Evolutionary conservation across 2,113 vertebrate species (phyloP).

Genomic region (Megaceryle maxima): DNA sequence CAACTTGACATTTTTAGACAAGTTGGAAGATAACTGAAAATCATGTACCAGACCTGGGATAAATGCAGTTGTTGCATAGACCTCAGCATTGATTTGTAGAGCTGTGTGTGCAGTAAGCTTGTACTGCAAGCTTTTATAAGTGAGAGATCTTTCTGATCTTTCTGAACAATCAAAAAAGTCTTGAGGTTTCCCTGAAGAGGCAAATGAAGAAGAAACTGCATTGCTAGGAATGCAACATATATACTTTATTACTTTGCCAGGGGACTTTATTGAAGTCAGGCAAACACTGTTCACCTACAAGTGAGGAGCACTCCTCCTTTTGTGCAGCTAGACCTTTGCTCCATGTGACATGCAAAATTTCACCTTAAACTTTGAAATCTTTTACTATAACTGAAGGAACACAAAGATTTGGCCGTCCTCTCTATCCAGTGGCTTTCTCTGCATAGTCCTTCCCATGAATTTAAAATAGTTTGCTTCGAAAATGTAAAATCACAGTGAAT

Average conservation of each 20-base stretch:
- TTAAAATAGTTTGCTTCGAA: conserved; percentile 43
- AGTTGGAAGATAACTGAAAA: neutral
- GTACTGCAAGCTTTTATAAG: neutral
- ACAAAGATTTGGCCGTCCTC: neutral
- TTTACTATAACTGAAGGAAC: neutral
- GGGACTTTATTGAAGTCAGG: neutral
- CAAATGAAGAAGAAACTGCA: neutral
- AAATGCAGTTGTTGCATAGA: neutral
- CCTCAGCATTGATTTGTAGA: neutral
- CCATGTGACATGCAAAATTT: accelerated
- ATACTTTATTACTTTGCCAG: neutral
- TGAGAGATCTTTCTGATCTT: neutral
- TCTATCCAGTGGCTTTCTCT: neutral
- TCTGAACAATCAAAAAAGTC: neutral
- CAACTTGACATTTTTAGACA: neutral
- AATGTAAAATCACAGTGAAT: conserved; percentile 42
- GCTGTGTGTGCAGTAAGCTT: neutral
- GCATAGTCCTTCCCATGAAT: conserved; percentile 22
- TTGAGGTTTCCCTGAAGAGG: neutral
- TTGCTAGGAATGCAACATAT: neutral
- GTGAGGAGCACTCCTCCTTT: neutral
- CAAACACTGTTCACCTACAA: neutral
- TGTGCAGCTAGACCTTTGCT: neutral
- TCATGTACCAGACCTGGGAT: neutral
- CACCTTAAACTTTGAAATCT: neutral